Conservation (phyloP, 1,140 invertebrate genomes). For the Caenorhabditis remanei region DNA sequence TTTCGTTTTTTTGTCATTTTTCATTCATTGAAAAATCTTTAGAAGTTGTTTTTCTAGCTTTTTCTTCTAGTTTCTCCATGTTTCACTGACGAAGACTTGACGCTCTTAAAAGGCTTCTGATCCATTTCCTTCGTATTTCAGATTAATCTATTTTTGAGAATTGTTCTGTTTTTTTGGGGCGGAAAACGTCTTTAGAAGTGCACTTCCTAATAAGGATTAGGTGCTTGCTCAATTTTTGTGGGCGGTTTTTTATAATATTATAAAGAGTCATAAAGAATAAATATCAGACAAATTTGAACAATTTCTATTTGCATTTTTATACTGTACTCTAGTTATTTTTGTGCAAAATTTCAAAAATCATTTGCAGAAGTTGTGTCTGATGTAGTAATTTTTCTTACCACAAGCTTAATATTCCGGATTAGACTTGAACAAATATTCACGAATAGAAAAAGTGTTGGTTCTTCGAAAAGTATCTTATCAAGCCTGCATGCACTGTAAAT, state of each 20-base stretch:
- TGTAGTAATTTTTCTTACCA: no score
- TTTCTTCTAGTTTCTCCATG: background rate
- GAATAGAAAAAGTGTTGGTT: no score
- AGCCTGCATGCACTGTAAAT: no score
- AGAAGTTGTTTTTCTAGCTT: background rate
- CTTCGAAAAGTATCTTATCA: no score
- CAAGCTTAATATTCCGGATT: no score
- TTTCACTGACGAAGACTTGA: slow-evolving; percentile 17
- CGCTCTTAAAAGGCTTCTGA: slow-evolving; percentile 39
- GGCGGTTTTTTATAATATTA: background rate
- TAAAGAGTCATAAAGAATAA: background rate
- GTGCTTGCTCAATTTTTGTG: background rate
- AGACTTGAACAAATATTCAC: no score
- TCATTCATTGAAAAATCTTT: slow-evolving; percentile 27
- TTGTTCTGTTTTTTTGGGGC: background rate
- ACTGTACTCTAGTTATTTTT: background rate
- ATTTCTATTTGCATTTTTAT: background rate
- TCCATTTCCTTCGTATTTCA: slow-evolving; percentile 4
- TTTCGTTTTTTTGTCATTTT: slow-evolving; percentile 10
- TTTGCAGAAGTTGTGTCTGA: no score
- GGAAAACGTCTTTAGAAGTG: background rate
- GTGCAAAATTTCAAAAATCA: no score
- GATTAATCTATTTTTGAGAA: slow-evolving; percentile 33
- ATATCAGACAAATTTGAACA: background rate
- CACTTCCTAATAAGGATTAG: slow-evolving; percentile 27